phyloP scores from a whole-genome alignment of 2,797 vertebrate genomes.

The Iguana delicatissima region DNA sequence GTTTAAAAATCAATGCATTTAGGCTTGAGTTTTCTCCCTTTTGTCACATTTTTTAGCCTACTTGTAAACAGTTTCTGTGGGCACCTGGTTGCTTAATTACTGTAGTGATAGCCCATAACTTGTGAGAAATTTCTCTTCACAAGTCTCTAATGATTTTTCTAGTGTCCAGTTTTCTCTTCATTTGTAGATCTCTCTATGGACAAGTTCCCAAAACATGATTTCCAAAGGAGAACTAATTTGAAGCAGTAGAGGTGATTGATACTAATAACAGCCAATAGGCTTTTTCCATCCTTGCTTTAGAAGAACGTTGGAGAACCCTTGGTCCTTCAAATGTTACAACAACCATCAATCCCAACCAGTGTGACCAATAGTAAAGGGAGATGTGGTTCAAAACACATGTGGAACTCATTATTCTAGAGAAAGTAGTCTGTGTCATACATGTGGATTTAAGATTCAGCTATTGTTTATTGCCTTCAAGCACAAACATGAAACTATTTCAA shows the following conservation, averaged over 20 bases:
- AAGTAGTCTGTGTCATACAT: not conserved
- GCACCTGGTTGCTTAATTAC: not conserved
- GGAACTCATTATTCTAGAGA: not conserved
- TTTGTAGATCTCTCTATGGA: not conserved
- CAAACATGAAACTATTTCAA: not conserved
- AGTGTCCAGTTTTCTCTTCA: not conserved
- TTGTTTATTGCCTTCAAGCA: not conserved
- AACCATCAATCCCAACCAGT: not conserved
- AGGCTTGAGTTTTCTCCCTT: not conserved
- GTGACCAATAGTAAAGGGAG: not conserved
- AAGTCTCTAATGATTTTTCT: not conserved
- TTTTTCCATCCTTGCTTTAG: not conserved
- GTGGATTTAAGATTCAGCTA: not conserved
- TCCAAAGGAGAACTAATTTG: not conserved
- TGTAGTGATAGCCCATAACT: not conserved
- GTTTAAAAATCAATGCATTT: not conserved
- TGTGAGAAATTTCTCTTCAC: not conserved
- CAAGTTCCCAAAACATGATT: not conserved
- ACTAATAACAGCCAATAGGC: not conserved
- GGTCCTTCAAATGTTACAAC: not conserved
- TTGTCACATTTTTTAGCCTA: not conserved
- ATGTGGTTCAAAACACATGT: not conserved
- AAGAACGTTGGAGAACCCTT: not conserved
- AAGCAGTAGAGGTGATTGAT: not conserved
- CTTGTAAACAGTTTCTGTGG: not conserved